phyloP scores from a whole-genome alignment of 2,113 vertebrate species.

The Coptodon bakossiorum region DNA sequence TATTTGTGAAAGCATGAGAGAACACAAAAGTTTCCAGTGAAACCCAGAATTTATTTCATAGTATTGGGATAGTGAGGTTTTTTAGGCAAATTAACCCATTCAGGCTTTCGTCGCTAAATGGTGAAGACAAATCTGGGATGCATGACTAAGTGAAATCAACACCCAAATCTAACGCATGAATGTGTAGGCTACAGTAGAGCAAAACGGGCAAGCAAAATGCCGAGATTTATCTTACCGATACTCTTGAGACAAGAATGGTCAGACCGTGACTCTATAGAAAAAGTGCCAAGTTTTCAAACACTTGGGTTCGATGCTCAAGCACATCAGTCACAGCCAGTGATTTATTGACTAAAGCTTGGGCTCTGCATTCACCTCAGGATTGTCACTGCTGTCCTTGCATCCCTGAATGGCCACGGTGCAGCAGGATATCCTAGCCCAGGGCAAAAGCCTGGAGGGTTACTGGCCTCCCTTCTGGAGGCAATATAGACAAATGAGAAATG shows the following conservation, averaged over 20 bases:
- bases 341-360: slow-evolving; percentile 43
- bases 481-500: neutral
- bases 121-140: neutral
- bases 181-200: neutral
- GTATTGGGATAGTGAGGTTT: neutral
- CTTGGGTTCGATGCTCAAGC: slow-evolving; percentile 30
- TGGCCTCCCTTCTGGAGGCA: neutral
- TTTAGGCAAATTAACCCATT: neutral
- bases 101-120: neutral
- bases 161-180: neutral
- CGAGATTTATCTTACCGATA: neutral
- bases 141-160: neutral
- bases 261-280: slow-evolving; percentile 23
- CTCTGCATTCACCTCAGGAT: slow-evolving; percentile 22
- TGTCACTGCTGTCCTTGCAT: neutral
- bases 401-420: slow-evolving; percentile 8
- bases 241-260: neutral
- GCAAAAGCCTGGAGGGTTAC: neutral
- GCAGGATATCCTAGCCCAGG: slow-evolving; percentile 4
- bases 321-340: slow-evolving; percentile 46
- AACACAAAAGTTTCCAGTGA: neutral
- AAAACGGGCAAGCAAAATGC: neutral
- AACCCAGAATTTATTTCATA: neutral
- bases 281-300: slow-evolving; percentile 35
- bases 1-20: neutral